phyloP scores from a whole-genome alignment of 2,888 invertebrate species.

The Acronicta psi region DNA sequence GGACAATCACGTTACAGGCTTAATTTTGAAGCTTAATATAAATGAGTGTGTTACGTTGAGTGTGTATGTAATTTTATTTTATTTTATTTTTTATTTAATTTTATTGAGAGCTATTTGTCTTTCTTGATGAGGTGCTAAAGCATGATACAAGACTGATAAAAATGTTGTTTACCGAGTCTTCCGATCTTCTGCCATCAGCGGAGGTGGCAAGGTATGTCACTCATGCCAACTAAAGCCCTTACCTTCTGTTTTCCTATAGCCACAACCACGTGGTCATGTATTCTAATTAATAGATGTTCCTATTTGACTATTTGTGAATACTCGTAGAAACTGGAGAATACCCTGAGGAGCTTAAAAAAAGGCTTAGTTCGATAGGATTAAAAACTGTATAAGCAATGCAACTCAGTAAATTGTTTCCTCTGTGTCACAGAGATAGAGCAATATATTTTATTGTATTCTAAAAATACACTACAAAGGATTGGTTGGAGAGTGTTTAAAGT shows the following conservation, averaged over 20 bases:
- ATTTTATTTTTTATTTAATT: neutral
- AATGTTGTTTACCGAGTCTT: too few relatives aligned
- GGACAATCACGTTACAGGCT: slow-evolving; percentile 22
- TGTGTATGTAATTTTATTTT: neutral
- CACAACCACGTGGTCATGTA: too few relatives aligned
- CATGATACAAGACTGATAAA: neutral
- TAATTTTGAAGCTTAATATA: slow-evolving; percentile 45
- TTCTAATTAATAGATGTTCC: too few relatives aligned
- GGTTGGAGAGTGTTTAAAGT: neutral
- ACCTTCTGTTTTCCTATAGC: too few relatives aligned
- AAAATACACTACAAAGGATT: neutral
- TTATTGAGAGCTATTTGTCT: neutral
- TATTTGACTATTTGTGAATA: too few relatives aligned
- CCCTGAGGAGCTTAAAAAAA: too few relatives aligned
- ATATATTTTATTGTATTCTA: neutral
- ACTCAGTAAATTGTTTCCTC: too few relatives aligned
- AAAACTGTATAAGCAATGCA: too few relatives aligned
- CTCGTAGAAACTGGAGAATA: too few relatives aligned
- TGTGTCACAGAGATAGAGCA: neutral
- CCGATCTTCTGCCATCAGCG: too few relatives aligned
- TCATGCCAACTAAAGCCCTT: too few relatives aligned
- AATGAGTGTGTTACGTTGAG: slow-evolving; percentile 21
- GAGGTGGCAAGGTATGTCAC: neutral
- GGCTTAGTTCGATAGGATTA: neutral
- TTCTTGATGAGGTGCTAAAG: neutral